phyloP scores from a whole-genome alignment of 1,140 invertebrate species.

The Galleria mellonella region DNA sequence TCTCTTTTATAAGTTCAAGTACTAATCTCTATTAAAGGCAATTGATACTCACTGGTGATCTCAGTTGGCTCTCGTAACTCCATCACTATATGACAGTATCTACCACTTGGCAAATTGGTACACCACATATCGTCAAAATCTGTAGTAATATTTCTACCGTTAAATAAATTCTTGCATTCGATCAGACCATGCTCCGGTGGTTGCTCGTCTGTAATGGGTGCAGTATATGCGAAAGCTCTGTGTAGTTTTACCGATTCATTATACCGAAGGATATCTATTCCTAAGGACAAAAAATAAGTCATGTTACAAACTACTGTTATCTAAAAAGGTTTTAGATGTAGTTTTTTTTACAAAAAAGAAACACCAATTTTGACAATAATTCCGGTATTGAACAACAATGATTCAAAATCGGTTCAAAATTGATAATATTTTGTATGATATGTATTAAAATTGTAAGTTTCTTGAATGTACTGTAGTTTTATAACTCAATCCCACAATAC shows the following conservation, averaged over 20 bases:
- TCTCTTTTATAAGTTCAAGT: too few species aligned
- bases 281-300: slow-evolving; percentile 14
- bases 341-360: too few species aligned
- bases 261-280: slow-evolving; percentile 47
- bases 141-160: slow-evolving; percentile 76
- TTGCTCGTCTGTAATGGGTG: slow-evolving; percentile 23
- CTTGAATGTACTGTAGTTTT: too few species aligned
- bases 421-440: too few species aligned
- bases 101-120: slow-evolving; percentile 53
- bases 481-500: too few species aligned
- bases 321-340: too few species aligned
- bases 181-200: slow-evolving; percentile 17
- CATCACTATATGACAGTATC: slow-evolving; percentile 67
- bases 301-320: too few species aligned
- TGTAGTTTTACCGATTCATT: slow-evolving; percentile 32
- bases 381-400: too few species aligned
- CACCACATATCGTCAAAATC: slow-evolving; percentile 79
- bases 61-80: slow-evolving; percentile 71
- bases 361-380: too few species aligned
- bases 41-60: slow-evolving; percentile 69
- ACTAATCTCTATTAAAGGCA: too few species aligned
- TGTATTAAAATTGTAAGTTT: too few species aligned
- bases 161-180: slow-evolving; percentile 69
- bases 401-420: too few species aligned
- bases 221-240: slow-evolving; percentile 43